phyloP scores from a whole-genome alignment of 2,888 invertebrate genomes.

The Molanna angustata region DNA sequence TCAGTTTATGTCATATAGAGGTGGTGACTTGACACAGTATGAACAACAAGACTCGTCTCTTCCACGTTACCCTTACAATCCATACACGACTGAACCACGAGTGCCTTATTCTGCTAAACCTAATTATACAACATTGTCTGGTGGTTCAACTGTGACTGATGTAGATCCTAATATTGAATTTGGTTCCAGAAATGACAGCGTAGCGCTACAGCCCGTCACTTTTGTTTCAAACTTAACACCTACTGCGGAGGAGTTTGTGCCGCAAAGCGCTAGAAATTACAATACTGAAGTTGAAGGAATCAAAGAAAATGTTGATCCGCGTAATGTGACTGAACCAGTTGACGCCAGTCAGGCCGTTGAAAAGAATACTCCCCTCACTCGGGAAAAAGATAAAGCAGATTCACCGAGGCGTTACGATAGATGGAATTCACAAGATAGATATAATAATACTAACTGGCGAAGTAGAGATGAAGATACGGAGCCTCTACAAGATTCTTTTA shows the following conservation, averaged over 20 bases:
- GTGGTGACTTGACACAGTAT: too few species aligned
- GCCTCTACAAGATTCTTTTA: slow-evolving; percentile 11
- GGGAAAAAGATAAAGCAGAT: background rate
- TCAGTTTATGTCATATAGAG: too few species aligned
- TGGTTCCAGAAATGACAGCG: too few species aligned
- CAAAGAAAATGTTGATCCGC: background rate
- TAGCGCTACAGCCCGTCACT: slow-evolving; percentile 3
- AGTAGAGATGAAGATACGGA: slow-evolving; percentile 12
- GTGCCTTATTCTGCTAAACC: too few species aligned
- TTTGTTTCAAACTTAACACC: slow-evolving; percentile 39
- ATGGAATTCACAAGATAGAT: slow-evolving; percentile 9
- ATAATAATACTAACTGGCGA: slow-evolving; percentile 22
- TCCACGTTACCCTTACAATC: too few species aligned
- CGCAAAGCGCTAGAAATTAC: slow-evolving; percentile 31
- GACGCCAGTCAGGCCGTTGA: too few species aligned
- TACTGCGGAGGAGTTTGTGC: slow-evolving; percentile 41
- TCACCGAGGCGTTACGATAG: slow-evolving; percentile 5
- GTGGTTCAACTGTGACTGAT: too few species aligned
- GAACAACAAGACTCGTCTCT: too few species aligned
- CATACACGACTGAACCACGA: too few species aligned
- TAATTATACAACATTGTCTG: too few species aligned
- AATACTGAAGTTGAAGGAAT: background rate
- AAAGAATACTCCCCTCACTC: background rate
- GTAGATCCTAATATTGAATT: too few species aligned
- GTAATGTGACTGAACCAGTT: background rate